Percentiles rank a stretch among this genome's conserved stretches.
These are phyloP conservation scores for Emydocephalus ijimae DNA, from an alignment of 2,113 vertebrate genomes.

Conservation along the genomic window DNA sequence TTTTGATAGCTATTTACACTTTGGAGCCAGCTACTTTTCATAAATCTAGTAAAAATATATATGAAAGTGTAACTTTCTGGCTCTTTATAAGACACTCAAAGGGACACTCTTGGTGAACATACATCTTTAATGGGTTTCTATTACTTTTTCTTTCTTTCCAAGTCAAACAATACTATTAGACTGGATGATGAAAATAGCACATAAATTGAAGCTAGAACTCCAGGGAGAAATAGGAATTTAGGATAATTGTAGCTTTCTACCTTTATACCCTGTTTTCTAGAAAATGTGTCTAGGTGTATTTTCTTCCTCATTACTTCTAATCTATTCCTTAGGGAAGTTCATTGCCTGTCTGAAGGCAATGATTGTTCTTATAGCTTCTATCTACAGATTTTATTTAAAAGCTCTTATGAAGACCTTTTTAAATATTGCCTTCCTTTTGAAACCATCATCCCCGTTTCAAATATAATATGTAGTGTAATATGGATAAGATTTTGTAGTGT, in stretches of 20 bases:
- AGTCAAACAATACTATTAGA: background rate
- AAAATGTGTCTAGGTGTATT: background rate
- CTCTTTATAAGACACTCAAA: background rate
- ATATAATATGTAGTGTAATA: background rate
- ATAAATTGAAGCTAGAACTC: conserved; percentile 1
- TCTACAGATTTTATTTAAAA: background rate
- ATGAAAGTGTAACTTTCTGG: background rate
- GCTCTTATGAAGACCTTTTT: background rate
- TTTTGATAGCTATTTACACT: background rate
- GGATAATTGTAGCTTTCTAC: conserved; percentile 1
- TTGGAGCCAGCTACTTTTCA: background rate
- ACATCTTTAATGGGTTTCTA: background rate
- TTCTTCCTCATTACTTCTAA: conserved; percentile 16
- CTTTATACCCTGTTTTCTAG: background rate
- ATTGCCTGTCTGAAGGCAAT: background rate
- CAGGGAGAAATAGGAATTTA: background rate
- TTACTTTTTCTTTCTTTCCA: background rate
- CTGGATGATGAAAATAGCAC: background rate
- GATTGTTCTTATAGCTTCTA: background rate
- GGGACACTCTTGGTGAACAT: background rate
- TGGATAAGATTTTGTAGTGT: background rate
- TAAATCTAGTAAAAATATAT: background rate
- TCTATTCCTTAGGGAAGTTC: background rate
- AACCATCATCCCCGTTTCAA: background rate
- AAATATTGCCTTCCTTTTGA: background rate